These are phyloP conservation scores for Tenualosa thibaudeaui DNA, from an alignment of 2,797 vertebrate species.

Conservation along the genomic window DNA sequence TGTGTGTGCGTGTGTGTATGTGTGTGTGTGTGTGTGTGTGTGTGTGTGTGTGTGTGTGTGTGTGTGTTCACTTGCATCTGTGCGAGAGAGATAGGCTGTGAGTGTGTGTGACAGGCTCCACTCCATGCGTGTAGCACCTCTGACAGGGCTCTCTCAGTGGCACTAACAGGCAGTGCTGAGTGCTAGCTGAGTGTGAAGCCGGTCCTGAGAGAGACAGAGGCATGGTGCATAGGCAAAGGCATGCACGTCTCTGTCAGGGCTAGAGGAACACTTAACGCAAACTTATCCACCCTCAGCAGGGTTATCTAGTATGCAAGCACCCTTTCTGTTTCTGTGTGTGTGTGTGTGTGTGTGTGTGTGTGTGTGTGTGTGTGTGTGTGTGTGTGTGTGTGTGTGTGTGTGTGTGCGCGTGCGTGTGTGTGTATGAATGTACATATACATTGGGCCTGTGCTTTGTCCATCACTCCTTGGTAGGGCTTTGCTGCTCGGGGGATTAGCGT, in stretches of 20 bases:
- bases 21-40: background rate
- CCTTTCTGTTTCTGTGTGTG: background rate
- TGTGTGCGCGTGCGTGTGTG: background rate
- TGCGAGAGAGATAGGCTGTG: background rate
- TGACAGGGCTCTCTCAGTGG: background rate
- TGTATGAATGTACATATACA: background rate
- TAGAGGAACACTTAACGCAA: background rate
- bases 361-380: background rate
- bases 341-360: background rate
- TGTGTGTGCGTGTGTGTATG: background rate
- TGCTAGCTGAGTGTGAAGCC: slow-evolving; percentile 3
- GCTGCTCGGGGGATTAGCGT: background rate
- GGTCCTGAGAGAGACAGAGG: background rate
- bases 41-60: background rate
- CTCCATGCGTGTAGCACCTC: background rate
- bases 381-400: background rate
- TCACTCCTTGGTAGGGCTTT: background rate
- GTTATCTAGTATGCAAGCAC: background rate
- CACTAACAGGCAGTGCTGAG: background rate
- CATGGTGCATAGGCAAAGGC: background rate
- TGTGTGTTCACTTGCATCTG: background rate
- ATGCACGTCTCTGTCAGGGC: background rate
- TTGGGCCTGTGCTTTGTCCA: background rate
- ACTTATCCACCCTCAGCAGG: background rate
- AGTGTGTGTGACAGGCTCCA: background rate